Conservation (phyloP, 2,113 vertebrate species). For the Thinocorus orbignyianus region DNA sequence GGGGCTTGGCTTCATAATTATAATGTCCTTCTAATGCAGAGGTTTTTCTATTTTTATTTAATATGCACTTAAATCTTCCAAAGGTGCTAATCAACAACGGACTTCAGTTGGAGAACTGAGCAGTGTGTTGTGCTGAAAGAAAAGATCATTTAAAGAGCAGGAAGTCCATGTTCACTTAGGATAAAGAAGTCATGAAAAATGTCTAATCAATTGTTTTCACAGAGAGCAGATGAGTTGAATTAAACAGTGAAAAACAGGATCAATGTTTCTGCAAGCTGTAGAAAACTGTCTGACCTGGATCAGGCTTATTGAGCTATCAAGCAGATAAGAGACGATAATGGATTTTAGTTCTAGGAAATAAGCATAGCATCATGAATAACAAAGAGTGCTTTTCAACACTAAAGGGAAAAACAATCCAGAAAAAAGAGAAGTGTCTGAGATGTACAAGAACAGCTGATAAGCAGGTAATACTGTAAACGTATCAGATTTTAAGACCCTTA, state of each 20-base stretch:
- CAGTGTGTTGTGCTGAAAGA: background rate
- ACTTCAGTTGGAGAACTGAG: background rate
- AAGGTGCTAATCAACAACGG: background rate
- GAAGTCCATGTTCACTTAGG: background rate
- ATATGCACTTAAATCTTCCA: background rate
- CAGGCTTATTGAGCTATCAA: background rate
- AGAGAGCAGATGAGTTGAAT: background rate
- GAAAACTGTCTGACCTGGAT: background rate
- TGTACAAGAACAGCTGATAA: background rate
- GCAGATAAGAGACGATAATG: background rate
- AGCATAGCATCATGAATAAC: background rate
- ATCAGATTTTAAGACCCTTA: background rate
- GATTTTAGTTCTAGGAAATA: slow-evolving; percentile 8
- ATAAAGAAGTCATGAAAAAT: background rate
- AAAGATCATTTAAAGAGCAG: background rate
- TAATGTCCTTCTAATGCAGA: background rate
- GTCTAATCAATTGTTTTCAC: background rate
- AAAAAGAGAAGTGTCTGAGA: background rate
- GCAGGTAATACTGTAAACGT: background rate
- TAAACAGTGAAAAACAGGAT: background rate
- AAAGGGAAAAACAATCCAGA: background rate
- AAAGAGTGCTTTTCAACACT: background rate
- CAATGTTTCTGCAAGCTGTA: background rate
- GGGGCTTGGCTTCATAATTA: background rate
- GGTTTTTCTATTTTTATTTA: background rate